Percentiles rank a stretch among this genome's conserved stretches.
Evolutionary conservation across 2,888 invertebrate species (phyloP).

Genomic region (Lepas anatifera): DNA sequence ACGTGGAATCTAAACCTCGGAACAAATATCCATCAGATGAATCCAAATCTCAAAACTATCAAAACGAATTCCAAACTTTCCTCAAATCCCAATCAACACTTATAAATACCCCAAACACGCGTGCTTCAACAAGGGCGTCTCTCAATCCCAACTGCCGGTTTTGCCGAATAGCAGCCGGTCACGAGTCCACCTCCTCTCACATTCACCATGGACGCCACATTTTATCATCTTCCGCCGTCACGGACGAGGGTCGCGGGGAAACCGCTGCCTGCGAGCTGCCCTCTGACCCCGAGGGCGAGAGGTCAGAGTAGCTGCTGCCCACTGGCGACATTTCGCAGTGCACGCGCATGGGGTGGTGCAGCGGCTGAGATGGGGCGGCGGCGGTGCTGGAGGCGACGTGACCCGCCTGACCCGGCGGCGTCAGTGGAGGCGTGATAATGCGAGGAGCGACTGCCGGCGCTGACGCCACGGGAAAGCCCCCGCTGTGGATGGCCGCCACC

Average conservation of each 20-base stretch:
- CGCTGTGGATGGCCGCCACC: conserved; percentile 33
- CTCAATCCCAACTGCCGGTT: too few relatives aligned
- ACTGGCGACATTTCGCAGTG: conserved; percentile 6
- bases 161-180: too few relatives aligned
- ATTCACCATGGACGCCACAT: conserved; percentile 4
- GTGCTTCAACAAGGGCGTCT: too few relatives aligned
- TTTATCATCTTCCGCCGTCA: not conserved
- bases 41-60: too few relatives aligned
- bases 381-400: not conserved
- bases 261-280: not conserved
- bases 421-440: conserved; percentile 7
- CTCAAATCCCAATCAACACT: too few relatives aligned
- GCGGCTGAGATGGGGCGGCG: not conserved
- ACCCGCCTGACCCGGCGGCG: not conserved
- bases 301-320: not conserved
- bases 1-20: too few relatives aligned
- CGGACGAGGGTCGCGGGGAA: not conserved
- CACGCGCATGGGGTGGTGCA: not conserved
- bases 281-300: not conserved
- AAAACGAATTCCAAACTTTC: too few relatives aligned
- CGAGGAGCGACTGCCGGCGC: conserved; percentile 39
- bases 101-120: too few relatives aligned
- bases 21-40: too few relatives aligned
- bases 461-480: conserved; percentile 33
- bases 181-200: too few relatives aligned